phyloP scores from a whole-genome alignment of 2,113 vertebrate genomes.

The Melozone crissalis region DNA sequence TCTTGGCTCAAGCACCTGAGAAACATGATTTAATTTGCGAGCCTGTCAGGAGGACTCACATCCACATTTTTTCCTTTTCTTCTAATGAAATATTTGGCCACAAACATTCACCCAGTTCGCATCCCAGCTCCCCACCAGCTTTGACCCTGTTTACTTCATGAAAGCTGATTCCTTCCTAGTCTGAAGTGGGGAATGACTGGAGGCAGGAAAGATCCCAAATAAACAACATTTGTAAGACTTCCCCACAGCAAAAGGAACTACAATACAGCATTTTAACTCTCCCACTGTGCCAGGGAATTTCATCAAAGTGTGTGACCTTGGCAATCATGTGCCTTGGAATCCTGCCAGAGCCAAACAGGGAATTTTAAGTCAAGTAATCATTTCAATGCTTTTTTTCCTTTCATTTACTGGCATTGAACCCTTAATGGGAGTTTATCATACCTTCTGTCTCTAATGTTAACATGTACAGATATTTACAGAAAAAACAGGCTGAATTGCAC shows the following conservation, averaged over 20 bases:
- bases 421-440: neutral
- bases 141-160: neutral
- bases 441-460: conserved; percentile 6
- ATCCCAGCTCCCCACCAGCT: neutral
- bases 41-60: neutral
- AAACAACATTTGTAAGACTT: neutral
- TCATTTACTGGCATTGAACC: neutral
- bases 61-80: neutral
- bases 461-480: neutral
- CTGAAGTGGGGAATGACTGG: conserved; percentile 13
- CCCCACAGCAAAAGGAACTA: neutral
- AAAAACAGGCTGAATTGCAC: neutral
- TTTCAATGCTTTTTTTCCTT: neutral
- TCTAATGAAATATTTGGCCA: conserved; percentile 9
- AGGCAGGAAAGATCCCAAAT: conserved; percentile 15
- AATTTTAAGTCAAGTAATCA: conserved; percentile 1
- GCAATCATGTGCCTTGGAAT: conserved; percentile 13
- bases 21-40: neutral
- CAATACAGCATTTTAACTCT: conserved; percentile 16
- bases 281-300: conserved; percentile 48
- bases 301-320: conserved; percentile 32
- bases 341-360: neutral
- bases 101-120: neutral
- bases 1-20: conserved; percentile 37
- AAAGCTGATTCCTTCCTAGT: neutral